Conservation (phyloP, 92 coral and sea anemone species). For the Bergia sp. region DNA sequence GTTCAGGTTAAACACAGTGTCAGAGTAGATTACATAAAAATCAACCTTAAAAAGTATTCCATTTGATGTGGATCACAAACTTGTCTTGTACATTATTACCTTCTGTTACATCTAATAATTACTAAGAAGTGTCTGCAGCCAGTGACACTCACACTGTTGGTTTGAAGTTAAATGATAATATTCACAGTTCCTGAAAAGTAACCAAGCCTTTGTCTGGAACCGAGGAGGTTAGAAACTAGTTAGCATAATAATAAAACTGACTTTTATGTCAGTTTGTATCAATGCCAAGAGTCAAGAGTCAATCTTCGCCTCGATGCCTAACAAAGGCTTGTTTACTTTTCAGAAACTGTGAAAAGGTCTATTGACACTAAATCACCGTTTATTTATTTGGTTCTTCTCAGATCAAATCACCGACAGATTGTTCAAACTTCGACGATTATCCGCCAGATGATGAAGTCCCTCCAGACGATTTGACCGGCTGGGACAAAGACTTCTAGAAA, state of each 20-base stretch:
- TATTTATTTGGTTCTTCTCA: conserved; percentile 29
- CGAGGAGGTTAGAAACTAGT: too few species aligned
- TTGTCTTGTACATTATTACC: not conserved
- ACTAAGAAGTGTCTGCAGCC: not conserved
- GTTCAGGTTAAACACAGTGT: not conserved
- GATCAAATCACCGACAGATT: conserved; percentile 94
- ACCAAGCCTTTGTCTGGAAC: too few species aligned
- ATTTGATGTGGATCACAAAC: not conserved
- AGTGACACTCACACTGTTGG: not conserved
- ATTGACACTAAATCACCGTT: too few species aligned
- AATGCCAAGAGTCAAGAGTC: too few species aligned
- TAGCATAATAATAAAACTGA: too few species aligned
- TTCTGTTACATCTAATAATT: not conserved
- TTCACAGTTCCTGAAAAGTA: too few species aligned
- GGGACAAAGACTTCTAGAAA: conserved; percentile 94
- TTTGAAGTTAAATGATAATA: too few species aligned
- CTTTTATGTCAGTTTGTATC: too few species aligned
- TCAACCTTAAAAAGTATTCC: not conserved
- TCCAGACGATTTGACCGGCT: conserved; percentile 86
- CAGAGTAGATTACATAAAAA: not conserved
- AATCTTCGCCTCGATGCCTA: too few species aligned
- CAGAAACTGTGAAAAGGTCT: too few species aligned
- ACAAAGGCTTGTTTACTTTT: too few species aligned
- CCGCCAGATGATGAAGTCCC: conserved; percentile 97
- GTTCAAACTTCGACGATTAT: conserved; percentile 98